Evolutionary conservation across 2,113 vertebrate species (phyloP).

Genomic region (Panurus biarmicus): DNA sequence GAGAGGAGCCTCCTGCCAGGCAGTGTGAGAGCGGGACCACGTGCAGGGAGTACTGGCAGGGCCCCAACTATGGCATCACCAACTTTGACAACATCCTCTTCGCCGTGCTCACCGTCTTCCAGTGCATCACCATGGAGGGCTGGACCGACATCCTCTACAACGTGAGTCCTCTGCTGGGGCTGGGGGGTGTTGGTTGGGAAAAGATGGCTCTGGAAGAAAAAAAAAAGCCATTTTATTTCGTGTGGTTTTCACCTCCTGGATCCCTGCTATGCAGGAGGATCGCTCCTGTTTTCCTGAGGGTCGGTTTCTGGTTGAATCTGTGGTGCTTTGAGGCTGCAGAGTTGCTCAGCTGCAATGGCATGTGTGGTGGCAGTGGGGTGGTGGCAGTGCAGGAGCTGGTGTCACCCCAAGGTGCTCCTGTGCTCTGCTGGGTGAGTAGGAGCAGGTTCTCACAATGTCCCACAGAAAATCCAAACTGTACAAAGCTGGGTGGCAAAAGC

Average conservation of each 20-base stretch:
- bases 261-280: neutral
- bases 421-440: neutral
- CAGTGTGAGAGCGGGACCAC: conserved; percentile 73
- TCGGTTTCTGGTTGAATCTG: neutral
- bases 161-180: conserved; percentile 71
- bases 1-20: conserved; percentile 80
- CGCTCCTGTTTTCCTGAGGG: neutral
- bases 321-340: neutral
- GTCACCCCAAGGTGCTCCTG: neutral
- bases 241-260: neutral
- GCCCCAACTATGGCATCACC: conserved; percentile 94
- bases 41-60: conserved; percentile 88
- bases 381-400: neutral
- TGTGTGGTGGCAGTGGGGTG: neutral
- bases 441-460: neutral
- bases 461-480: neutral
- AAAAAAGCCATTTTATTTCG: neutral
- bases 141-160: conserved; percentile 97
- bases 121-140: conserved; percentile 99
- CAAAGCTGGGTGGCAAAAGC: neutral
- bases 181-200: neutral
- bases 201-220: neutral
- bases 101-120: conserved; percentile 92
- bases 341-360: neutral
- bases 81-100: conserved; percentile 99